Evolutionary conservation across 2,888 invertebrate species (phyloP).

Genomic region (Marronus borbonicus): DNA sequence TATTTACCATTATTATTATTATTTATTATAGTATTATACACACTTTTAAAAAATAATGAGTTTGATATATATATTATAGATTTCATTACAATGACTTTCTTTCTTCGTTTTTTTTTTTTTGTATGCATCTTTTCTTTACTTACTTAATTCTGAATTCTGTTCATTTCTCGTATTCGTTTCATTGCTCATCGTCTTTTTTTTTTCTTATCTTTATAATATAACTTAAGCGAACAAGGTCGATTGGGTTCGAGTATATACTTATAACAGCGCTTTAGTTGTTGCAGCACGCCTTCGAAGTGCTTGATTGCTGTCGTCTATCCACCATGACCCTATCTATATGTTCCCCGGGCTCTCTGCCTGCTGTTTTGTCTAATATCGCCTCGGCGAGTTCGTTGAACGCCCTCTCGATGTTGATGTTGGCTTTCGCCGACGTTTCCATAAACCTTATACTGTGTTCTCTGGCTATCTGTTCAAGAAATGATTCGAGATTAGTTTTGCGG

Average conservation of each 20-base stretch:
- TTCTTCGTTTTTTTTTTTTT: too few relatives aligned
- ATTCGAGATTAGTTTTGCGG: too few relatives aligned
- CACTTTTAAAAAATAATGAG: slow-evolving; percentile 48
- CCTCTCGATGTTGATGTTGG: slow-evolving; percentile 96
- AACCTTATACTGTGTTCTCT: slow-evolving; percentile 96
- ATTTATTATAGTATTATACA: slow-evolving; percentile 22
- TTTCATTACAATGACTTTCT: slow-evolving; percentile 19
- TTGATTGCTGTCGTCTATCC: slow-evolving; percentile 80
- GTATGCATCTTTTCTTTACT: too few relatives aligned
- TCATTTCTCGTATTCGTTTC: neutral
- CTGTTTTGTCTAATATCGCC: slow-evolving; percentile 94
- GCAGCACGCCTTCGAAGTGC: slow-evolving; percentile 76
- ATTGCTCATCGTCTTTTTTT: too few relatives aligned
- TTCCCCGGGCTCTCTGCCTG: slow-evolving; percentile 86
- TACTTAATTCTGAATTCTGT: neutral
- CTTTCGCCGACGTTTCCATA: slow-evolving; percentile 98
- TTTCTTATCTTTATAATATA: neutral
- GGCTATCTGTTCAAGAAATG: slow-evolving; percentile 81
- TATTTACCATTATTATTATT: slow-evolving; percentile 18
- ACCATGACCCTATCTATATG: slow-evolving; percentile 81
- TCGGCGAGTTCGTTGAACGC: slow-evolving; percentile 96
- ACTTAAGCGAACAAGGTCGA: slow-evolving; percentile 1
- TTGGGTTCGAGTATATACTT: slow-evolving; percentile 9
- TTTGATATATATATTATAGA: slow-evolving; percentile 42
- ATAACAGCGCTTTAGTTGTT: slow-evolving; percentile 59